A percentile compares a stretch with the other conserved stretches of the same genome.
Conservation (phyloP, 1,140 invertebrate species). For the Sesamia nonagrioides region DNA sequence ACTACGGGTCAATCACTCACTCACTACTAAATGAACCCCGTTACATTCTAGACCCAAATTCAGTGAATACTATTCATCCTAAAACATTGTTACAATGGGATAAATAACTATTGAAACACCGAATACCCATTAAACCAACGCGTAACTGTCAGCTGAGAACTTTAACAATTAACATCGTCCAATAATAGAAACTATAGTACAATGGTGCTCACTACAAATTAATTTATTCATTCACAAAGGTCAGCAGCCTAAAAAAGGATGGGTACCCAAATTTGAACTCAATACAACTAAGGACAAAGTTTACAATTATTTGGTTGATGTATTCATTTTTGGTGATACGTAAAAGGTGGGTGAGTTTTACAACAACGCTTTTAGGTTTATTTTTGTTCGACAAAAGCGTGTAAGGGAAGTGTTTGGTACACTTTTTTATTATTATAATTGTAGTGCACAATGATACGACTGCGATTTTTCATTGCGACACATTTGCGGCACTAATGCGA, state of each 20-base stretch:
- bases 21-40: constrained; percentile 49
- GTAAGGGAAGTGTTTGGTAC: constrained; percentile 34
- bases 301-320: constrained; percentile 32
- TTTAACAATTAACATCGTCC: constrained; percentile 77
- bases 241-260: constrained; percentile 68
- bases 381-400: constrained; percentile 18
- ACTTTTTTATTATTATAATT: constrained; percentile 50
- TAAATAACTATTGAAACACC: constrained; percentile 74
- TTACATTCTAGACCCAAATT: constrained; percentile 47
- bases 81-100: constrained; percentile 71
- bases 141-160: constrained; percentile 72
- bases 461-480: constrained; percentile 68
- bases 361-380: constrained; percentile 25
- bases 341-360: constrained; percentile 29
- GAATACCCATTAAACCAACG: constrained; percentile 75
- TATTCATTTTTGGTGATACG: constrained; percentile 12
- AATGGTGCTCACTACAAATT: constrained; percentile 79
- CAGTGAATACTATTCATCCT: constrained; percentile 67
- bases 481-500: constrained; percentile 68
- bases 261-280: constrained; percentile 54
- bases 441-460: constrained; percentile 62
- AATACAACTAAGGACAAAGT: constrained; percentile 33
- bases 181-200: constrained; percentile 82
- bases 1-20: constrained; percentile 51
- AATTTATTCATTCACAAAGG: constrained; percentile 80